Base-by-base conservation (phyloP, 92 coral and sea anemone species). In the Hydrozoanthus gracilis region DNA sequence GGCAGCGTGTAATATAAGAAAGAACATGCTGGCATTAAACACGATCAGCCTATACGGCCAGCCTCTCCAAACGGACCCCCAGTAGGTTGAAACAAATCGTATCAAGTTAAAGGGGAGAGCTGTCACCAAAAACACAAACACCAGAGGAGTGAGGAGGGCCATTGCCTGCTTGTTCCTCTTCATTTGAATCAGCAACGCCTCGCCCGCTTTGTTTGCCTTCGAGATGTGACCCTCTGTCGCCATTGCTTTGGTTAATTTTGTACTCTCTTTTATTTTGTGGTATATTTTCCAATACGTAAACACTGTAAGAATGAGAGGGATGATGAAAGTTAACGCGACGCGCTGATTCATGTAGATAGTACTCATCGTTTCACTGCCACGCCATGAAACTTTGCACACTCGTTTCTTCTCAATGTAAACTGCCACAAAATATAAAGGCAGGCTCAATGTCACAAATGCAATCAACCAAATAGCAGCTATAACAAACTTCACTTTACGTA, bases 1-100 rank as follows among this genome's bases (percentile, higher is more conserved):
- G 11, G 76, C 76, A 15, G 76, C 76, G 76, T 71, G 76, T 45
- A 46, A 71, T 4, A 71, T 44, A 17, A 71, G n/a, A 45, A 45
- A 46, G 11, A 71, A n/a, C 14, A 44, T 7, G 15, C 50, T 44
- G 16, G 45, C n/a, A 8, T 71, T 71, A 14, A 44, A 12, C 51
- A 9, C 47, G 50, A 71, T 71, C 4, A 39, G 4, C 16, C 51
- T n/a, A 10, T 17, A 71, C 3, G 51, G 50, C 76, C 76, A 71
- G 3, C 13, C 8, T 71, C 4, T 44, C 76, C 14, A 45, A 49
- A 39, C 16, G 7, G 51, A 71, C 11, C n/a, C n/a, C 76, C 76
- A 71, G 51, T 45, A 71, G 16, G 45, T 71, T 16, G 45, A 10
- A 15, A 15, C 76, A 12, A 71, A 45, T 20, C 76, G 47, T 35